Percentiles rank a stretch among this genome's conserved stretches.
Evolutionary conservation across 2,113 vertebrate genomes (phyloP).

Genomic region (Henicopernis longicauda): DNA sequence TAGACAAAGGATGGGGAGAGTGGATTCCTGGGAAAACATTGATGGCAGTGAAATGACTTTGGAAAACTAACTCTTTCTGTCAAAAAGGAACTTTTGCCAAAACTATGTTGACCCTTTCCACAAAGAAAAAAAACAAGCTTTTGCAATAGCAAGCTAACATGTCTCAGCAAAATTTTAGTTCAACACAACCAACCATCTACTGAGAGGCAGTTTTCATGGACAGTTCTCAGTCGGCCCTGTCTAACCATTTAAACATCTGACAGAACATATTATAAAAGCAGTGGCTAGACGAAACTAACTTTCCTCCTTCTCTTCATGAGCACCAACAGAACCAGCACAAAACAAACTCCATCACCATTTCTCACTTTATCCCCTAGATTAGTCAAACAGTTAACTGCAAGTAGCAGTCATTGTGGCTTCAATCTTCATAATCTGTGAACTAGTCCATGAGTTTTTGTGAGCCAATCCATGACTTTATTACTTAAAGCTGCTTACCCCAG

Average conservation of each 20-base stretch:
- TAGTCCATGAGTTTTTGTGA: background rate
- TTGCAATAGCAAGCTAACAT: background rate
- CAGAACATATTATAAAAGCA: background rate
- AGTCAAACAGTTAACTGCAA: background rate
- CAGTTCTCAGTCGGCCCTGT: background rate
- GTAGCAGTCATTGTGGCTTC: background rate
- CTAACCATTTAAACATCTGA: background rate
- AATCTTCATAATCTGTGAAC: background rate
- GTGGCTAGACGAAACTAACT: background rate
- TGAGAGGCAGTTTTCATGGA: background rate
- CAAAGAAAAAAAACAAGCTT: background rate
- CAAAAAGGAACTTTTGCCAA: background rate
- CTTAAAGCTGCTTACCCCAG: background rate
- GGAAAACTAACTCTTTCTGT: background rate
- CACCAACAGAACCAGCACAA: background rate
- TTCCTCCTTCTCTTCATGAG: background rate
- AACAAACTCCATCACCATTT: background rate
- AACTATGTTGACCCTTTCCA: background rate
- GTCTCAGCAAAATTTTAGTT: background rate
- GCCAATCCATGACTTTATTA: background rate
- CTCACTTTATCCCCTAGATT: background rate
- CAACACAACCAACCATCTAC: background rate
- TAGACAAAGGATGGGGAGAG: background rate
- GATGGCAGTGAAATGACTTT: background rate
- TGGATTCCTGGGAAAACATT: background rate